Evolutionary conservation across 2,797 vertebrate genomes (phyloP), one percentile per base, ranked within the genome.

Genomic region (Ciconia nigra): DNA sequence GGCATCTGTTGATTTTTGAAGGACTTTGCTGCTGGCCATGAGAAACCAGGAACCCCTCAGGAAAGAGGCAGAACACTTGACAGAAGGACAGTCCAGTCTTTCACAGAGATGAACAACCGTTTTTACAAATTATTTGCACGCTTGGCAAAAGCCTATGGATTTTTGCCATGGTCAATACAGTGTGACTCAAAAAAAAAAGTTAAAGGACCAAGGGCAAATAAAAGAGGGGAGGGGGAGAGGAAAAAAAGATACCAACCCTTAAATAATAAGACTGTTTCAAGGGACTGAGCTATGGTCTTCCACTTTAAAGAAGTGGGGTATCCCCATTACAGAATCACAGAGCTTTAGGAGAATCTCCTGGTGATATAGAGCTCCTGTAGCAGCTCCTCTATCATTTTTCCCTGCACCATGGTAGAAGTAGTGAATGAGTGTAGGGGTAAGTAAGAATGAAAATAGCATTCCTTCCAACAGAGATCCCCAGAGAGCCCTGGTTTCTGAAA

Each of bases 141-240:
- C 41, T 80, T 88, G 28, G 25, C 29, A 93, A 90, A 94, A 79
- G 33, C 25, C n/a, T 62, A 4, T 88, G 63, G n/a, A 42, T 39
- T 88, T 87, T 91, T 90, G 29, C 51, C 33, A 13, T 39, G 17
- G 12, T 72, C 57, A 72, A 11, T 76, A 83, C 4, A 52, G 15
- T 87, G 10, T 42, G 24, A 76, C 24, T 51, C 8, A 49, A 63
- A 63, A 41, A 62, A 33, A 66, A 49, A 44, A 11, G 28, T 35
- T 74, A 37, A 54, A 70, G 17, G 41, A 79, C 31, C 4, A 42
- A 76, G 42, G 37, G 26, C 58, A 91, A 95, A 33, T 86, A 42
- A 74, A 89, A 84, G 28, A 17, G 7, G 7, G 10, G 7, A 6
- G 5, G 22, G 0, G 2, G 11, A 1, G 4, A 33, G 6, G 69